A percentile compares a stretch with the other conserved stretches of the same genome.
Conservation (phyloP, 2,113 vertebrate species). For the Pseudonaja textilis region DNA sequence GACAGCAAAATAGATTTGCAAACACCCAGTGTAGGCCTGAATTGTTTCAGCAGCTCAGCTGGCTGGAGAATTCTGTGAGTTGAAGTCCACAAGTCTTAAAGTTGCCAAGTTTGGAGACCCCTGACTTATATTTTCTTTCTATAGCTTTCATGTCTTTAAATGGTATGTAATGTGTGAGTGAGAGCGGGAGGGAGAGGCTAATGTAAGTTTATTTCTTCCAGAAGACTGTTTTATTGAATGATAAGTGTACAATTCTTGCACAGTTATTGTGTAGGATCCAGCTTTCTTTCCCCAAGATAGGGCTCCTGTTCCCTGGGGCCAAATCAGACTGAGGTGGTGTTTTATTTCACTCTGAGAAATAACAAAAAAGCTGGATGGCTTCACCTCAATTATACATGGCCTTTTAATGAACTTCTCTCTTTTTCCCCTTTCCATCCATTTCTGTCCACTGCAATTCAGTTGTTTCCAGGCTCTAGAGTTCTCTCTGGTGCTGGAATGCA, state of each 20-base stretch:
- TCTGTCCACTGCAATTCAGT: neutral
- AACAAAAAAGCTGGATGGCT: neutral
- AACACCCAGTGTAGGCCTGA: neutral
- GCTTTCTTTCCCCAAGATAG: neutral
- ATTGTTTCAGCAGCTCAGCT: neutral
- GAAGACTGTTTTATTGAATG: neutral
- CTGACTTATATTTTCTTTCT: neutral
- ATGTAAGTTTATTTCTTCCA: neutral
- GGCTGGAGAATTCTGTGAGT: too few relatives aligned
- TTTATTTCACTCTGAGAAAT: neutral
- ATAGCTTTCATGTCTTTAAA: neutral
- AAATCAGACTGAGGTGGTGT: neutral
- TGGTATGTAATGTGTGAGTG: neutral
- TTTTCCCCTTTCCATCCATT: neutral
- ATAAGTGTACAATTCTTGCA: neutral
- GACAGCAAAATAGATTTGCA: neutral
- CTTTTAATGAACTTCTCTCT: neutral
- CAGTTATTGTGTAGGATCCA: neutral
- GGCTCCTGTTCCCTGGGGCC: too few relatives aligned
- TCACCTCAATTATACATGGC: neutral
- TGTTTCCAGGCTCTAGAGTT: neutral
- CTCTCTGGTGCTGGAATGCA: neutral
- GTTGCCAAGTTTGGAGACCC: too few relatives aligned
- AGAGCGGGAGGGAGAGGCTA: neutral
- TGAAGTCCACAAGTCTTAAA: too few relatives aligned